Evolutionary conservation across 2,113 vertebrate species (phyloP).

Genomic region (Echinops telfairi): DNA sequence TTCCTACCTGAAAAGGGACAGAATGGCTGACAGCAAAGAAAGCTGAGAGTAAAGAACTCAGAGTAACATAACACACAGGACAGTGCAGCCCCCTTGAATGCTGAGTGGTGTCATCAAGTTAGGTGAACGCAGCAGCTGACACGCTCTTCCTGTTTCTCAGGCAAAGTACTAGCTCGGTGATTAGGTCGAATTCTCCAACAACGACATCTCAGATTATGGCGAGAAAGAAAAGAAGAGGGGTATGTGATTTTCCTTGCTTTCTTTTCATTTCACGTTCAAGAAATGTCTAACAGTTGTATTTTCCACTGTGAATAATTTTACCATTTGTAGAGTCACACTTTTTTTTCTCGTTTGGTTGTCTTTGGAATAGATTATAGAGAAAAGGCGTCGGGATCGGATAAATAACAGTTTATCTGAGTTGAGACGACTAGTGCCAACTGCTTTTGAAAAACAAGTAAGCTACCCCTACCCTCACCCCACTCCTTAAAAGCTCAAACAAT

Average conservation of each 20-base stretch:
- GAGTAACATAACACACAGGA: not conserved
- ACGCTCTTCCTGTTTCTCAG: constrained; percentile 84
- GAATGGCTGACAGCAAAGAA: not conserved
- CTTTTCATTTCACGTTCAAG: constrained; percentile 53
- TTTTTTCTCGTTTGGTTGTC: constrained; percentile 79
- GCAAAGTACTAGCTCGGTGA: constrained; percentile 89
- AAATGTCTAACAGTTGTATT: constrained; percentile 66
- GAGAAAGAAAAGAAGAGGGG: constrained; percentile 95
- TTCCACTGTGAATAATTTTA: constrained; percentile 61
- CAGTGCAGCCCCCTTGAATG: not conserved
- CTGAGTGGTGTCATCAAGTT: not conserved
- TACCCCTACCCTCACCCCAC: constrained; percentile 57
- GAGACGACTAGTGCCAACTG: constrained; percentile 95
- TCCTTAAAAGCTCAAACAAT: constrained; percentile 63
- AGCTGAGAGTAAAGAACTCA: constrained; percentile 52
- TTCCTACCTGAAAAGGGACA: constrained; percentile 51
- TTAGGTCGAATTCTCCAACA: constrained; percentile 93
- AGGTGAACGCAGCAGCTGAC: constrained; percentile 81
- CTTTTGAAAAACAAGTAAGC: constrained; percentile 97
- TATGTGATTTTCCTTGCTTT: constrained; percentile 77
- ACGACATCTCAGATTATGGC: constrained; percentile 95
- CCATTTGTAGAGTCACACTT: constrained; percentile 74
- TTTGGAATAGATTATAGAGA: constrained; percentile 95
- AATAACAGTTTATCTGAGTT: constrained; percentile 97
- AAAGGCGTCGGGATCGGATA: constrained; percentile 96